Evolutionary conservation across 2,888 invertebrate genomes (phyloP).

Genomic region (Melitaea athalia): DNA sequence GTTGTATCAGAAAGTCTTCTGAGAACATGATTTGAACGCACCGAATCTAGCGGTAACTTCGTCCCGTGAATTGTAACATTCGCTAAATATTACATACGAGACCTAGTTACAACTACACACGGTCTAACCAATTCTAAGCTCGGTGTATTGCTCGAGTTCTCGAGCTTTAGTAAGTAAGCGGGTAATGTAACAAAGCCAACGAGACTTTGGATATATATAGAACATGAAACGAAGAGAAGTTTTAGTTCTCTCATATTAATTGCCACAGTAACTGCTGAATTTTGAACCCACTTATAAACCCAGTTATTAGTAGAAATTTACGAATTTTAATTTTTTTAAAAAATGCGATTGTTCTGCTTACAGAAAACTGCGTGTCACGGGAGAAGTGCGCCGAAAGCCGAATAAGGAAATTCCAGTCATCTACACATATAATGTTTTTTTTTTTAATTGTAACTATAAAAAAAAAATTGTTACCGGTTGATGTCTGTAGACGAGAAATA

Average conservation of each 20-base stretch:
- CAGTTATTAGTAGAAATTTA: background rate
- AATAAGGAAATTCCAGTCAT: too few relatives aligned
- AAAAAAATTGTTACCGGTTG: too few relatives aligned
- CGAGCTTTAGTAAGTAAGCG: background rate
- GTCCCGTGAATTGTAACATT: slow-evolving; percentile 25
- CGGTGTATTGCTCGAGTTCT: background rate
- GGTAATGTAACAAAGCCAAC: slow-evolving; percentile 7
- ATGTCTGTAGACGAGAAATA: too few relatives aligned
- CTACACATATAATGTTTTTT: too few relatives aligned
- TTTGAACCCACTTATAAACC: background rate
- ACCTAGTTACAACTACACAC: background rate
- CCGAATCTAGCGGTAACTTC: slow-evolving; percentile 38
- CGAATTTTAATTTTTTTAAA: too few relatives aligned
- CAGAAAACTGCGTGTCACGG: too few relatives aligned
- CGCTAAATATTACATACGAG: slow-evolving; percentile 6
- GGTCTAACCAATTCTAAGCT: background rate
- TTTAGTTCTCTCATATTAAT: background rate
- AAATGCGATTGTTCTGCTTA: too few relatives aligned
- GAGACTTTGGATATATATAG: slow-evolving; percentile 3
- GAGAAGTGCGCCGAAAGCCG: too few relatives aligned
- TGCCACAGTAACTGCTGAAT: background rate
- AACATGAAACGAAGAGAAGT: background rate
- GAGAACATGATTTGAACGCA: slow-evolving; percentile 38
- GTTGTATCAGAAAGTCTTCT: slow-evolving; percentile 35
- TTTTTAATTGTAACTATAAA: too few relatives aligned